Evolutionary conservation across 1,140 invertebrate genomes (phyloP), one percentile per base, ranked within the genome.

Genomic region (Drosophila insularis): DNA sequence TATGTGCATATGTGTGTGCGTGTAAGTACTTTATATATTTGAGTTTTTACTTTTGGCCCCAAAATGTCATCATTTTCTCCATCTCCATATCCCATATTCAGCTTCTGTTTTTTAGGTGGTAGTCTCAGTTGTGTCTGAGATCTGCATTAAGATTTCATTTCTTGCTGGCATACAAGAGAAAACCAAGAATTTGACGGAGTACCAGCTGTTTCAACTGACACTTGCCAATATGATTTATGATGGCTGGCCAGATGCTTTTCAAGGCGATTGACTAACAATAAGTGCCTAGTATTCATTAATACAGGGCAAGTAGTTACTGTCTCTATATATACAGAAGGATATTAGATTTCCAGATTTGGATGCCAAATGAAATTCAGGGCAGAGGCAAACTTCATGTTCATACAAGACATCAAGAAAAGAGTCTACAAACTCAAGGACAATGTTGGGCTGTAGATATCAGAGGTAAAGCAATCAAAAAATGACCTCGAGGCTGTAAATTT

Each of bases 111-210:
- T 61, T 60, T 68, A 46, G 43, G 43, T 61, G 37, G 23, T 27
- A 23, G 39, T n/a, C 46, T 56, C 71, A 64, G 58, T 21, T 63
- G 46, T 39, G 56, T 63, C 59, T 67, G 63, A 79, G 68, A 68
- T 80, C 78, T 72, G 77, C 77, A 81, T 80, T 63, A 68, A 68
- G 68, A 80, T 80, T 80, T 76, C 62, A 80, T 55, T 68, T 27
- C 27, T 4, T 70, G 53, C 37, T 66, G 43, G 60, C 58, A 69
- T 59, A 71, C 27, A 32, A 27, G n/a, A 50, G 46, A 62, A 27
- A 61, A 21, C 39, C 21, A 17, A 46, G 13, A 27, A 50, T 59
- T 66, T 32, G 63, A 39, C 37, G 40, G 37, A 63, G 68, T 39
- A 70, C 66, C 68, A 70, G 65, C 63, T 70, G 68, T 70, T 70